Base-by-base conservation (phyloP, 2,797 vertebrate species). In the Gambusia yucatana region DNA sequence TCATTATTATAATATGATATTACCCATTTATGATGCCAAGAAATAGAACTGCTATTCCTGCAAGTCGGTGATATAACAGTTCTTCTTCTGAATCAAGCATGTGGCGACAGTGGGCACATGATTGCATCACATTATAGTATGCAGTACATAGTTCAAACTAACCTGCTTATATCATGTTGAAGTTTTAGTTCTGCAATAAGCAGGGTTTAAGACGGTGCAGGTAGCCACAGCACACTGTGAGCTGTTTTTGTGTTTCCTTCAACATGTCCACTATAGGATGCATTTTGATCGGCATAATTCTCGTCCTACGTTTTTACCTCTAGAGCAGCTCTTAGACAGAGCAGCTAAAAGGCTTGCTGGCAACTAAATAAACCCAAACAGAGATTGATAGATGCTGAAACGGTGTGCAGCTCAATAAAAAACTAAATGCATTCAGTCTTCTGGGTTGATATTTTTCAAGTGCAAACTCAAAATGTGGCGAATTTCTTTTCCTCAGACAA, bases 271-370 rank as follows among this genome's bases (percentile, higher is more conserved):
- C 85, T 84, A 79, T 84, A 74, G 86, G 88, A 90, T 80, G 86
- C 86, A 90, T 91, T 82, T 87, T 89, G 72, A 72, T 82, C 91
- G 90, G 82, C 89, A 89, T 92, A 84, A 77, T 79, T 86, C 84
- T 78, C 72, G 75, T 78, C 89, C 86, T 89, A 90, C 72, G 70
- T 86, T 71, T 52, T 85, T 86, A 82, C 77, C 77, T 86, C 77
- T 8, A 14, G 84, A 86, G 87, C 83, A 80, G 77, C 82, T 75
- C 76, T 16, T 70, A 86, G 91, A 88, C 87, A 90, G 79, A 86
- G 75, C 77, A 90, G 86, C 90, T 93, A 87, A 93, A 92, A 94
- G 91, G 82, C 86, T 92, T 81, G 77, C 88, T 93, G 93, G 92
- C 91, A 93, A 90, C 93, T 89, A 90, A 91, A 93, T 86, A 77